Base-by-base conservation (phyloP, 2,888 invertebrate genomes). In the Zelleria hepariella region DNA sequence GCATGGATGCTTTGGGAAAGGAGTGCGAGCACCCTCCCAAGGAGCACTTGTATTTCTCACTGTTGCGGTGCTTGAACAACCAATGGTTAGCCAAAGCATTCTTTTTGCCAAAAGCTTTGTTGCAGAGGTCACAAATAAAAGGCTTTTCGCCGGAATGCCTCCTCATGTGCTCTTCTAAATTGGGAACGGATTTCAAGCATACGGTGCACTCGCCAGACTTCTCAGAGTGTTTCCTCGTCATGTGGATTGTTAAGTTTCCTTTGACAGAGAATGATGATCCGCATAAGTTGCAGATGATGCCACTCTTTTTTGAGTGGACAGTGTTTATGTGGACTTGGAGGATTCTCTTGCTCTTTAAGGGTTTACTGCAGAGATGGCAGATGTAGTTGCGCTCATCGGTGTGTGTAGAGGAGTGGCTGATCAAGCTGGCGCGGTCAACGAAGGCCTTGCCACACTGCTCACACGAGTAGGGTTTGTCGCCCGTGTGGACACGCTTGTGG, bases 121-220 rank as follows among this genome's bases (percentile, higher is more conserved):
- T 73, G 64, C 89, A 89, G 18, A 80, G 61, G 25, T 74, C 74
- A 65, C 89, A 90, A 0, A 69, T 63, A 65, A 77, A 86, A 0
- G 86, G 86, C 53, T 79, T 90, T 64, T 91, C 91, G 0, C 91
- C 91, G 0, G 90, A 91, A 63, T 92, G 92, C 62, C 89, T 88
- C 0, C 89, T 74, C 90, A 90, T 90, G 64, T 92, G 92, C 1
- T 82, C 86, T 57, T 86, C 87, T 18, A 91, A 66, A 66, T 91
- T 89, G 0, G 91, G 81, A 65, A 89, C 91, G 5, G 86, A 82
- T 67, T 91, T 91, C 7, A 80, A 68, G 65, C 91, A 92, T 5
- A 90, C 67, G 0, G 70, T 73, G 66, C 91, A 91, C 4, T 84
- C 74, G 0, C 91, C 91, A 0, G 91, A 91, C 58, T 83, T 80